Evolutionary conservation across 2,888 invertebrate species (phyloP).

Genomic region (Papilio elwesi): DNA sequence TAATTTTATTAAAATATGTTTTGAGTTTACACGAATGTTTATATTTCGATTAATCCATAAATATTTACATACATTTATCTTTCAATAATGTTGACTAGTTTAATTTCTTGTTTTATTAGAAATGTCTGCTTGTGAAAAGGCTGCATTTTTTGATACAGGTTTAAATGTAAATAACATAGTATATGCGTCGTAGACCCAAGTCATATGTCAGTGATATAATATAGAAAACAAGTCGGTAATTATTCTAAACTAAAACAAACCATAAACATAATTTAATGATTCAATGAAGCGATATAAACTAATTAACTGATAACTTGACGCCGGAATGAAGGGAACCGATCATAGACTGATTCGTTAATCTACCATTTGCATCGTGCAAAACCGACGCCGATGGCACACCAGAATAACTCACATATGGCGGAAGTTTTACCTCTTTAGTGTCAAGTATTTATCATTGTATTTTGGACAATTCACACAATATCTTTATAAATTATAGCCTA

Average conservation of each 20-base stretch:
- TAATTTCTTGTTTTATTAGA: no score
- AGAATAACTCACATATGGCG: no score
- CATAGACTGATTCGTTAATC: background rate
- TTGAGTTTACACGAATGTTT: background rate
- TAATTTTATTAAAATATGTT: background rate
- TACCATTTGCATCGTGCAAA: no score
- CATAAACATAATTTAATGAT: background rate
- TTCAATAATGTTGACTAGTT: background rate
- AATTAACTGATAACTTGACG: background rate
- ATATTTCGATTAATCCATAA: constrained; percentile 1
- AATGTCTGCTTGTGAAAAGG: no score
- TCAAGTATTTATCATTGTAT: no score
- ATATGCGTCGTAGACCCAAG: background rate
- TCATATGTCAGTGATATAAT: background rate
- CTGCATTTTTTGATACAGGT: no score
- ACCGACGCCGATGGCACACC: no score
- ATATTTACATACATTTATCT: background rate
- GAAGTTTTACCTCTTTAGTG: no score
- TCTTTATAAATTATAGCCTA: no score
- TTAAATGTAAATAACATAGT: no score
- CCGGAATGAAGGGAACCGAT: constrained; percentile 1
- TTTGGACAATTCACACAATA: no score
- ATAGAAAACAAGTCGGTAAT: background rate
- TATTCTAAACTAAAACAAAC: background rate
- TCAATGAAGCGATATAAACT: constrained; percentile 1